Evolutionary conservation across 2,113 vertebrate species (phyloP), one percentile per base, ranked within the genome.

Genomic region (Oenanthe melanoleuca): DNA sequence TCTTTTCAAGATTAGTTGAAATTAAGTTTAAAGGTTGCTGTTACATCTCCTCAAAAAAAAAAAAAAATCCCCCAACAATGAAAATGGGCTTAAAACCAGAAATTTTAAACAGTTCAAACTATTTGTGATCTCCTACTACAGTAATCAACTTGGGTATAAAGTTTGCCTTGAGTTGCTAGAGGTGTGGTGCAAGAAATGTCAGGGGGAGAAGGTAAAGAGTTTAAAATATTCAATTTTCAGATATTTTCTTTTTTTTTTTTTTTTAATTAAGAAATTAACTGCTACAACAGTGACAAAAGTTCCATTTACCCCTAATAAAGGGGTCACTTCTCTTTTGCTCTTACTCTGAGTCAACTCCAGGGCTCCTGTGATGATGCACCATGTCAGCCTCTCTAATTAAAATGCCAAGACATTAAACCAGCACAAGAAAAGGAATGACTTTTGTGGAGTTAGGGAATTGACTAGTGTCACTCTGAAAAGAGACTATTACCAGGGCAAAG

Each of bases 171-270:
- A 56, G 33, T 3, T 64, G 22, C 3, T 44, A 5, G 22, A 56
- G 9, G 12, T 6, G 22, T 7, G 2, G 0, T 11, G 9, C 2
- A 11, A 57, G 11, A 44, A 50, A 28, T 28, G 15, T 29, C 0
- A 5, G 9, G 3, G 0, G 8, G 11, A 40, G 8, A 45, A 70
- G 7, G 14, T 29, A 34, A 42, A 70, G 11, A 50, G 9, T 40
- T 24, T 42, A n/a, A 15, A 6, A 11, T 4, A 67, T 4, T 7
- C 17, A 17, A 53, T 52, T 8, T 38, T 22, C 42, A 5, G 6
- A 12, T 21, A 12, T 37, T n/a, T 45, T 44, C 3, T 12, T 33
- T 29, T 28, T 11, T 4, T 22, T 29, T 31, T 49, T 75, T 47
- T 60, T 49, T 20, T 20, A n/a, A 65, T 40, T 60, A 31, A 12